Evolutionary conservation across 2,797 vertebrate species (phyloP).

Genomic region (Melanotaenia pygmaea): DNA sequence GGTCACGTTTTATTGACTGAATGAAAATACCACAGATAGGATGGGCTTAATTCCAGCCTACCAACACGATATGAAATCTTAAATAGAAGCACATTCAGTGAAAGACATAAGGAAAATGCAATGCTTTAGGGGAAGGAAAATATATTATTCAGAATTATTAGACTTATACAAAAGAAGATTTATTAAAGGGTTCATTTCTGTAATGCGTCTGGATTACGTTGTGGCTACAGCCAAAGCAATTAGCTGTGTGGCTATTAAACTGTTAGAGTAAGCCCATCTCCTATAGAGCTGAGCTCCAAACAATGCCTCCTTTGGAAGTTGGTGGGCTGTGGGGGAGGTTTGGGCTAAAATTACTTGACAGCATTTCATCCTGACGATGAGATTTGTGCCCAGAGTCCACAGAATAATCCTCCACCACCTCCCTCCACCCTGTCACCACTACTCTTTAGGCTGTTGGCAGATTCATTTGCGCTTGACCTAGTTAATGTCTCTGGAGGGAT

Average conservation of each 20-base stretch:
- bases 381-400: slow-evolving; percentile 60
- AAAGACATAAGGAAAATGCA: slow-evolving; percentile 14
- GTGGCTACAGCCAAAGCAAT: slow-evolving; percentile 56
- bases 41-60: slow-evolving; percentile 37
- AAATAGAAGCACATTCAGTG: slow-evolving; percentile 29
- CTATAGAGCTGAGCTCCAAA: slow-evolving; percentile 41
- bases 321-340: slow-evolving; percentile 59
- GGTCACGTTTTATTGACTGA: slow-evolving; percentile 60
- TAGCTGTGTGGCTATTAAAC: slow-evolving; percentile 62
- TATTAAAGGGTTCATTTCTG: slow-evolving; percentile 46
- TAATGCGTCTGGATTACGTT: slow-evolving; percentile 52
- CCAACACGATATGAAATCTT: slow-evolving; percentile 37
- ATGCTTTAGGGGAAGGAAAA: slow-evolving; percentile 24
- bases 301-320: slow-evolving; percentile 55
- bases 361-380: slow-evolving; percentile 58
- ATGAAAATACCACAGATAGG: slow-evolving; percentile 63
- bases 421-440: slow-evolving; percentile 45
- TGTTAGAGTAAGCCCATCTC: slow-evolving; percentile 58
- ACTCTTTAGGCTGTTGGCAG: slow-evolving; percentile 70
- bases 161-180: slow-evolving; percentile 49
- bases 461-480: slow-evolving; percentile 79
- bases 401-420: slow-evolving; percentile 9
- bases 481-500: slow-evolving; percentile 72
- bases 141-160: slow-evolving; percentile 35
- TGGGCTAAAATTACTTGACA: slow-evolving; percentile 64